Conservation (phyloP, 2,888 invertebrate species). For the Empis stercorea region DNA sequence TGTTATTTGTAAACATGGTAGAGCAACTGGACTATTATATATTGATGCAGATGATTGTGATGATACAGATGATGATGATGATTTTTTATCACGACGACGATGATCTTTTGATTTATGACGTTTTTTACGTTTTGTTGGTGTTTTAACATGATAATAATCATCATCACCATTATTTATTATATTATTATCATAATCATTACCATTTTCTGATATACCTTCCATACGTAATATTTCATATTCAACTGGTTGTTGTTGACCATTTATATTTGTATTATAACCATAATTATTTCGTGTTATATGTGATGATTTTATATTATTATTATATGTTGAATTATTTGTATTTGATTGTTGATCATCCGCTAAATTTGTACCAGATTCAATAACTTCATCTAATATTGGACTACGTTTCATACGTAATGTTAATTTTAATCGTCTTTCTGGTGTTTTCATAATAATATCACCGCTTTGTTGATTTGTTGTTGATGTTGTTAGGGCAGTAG, state of each 20-base stretch:
- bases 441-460: constrained; percentile 32
- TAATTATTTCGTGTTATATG: no score
- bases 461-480: constrained; percentile 2
- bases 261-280: constrained; percentile 10
- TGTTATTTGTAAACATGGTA: constrained; percentile 34
- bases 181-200: constrained; percentile 18
- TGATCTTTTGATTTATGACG: constrained; percentile 45
- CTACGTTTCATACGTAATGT: constrained; percentile 79
- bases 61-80: constrained; percentile 13
- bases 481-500: background rate
- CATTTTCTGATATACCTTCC: constrained; percentile 51
- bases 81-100: constrained; percentile 7
- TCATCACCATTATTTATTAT: constrained; percentile 3
- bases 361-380: constrained; percentile 59
- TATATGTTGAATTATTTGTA: background rate
- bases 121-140: constrained; percentile 38
- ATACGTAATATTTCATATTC: constrained; percentile 76
- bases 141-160: constrained; percentile 15
- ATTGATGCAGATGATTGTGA: constrained; percentile 10
- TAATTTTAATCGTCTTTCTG: constrained; percentile 50
- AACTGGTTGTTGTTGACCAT: constrained; percentile 34
- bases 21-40: constrained; percentile 32
- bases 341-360: constrained; percentile 10
- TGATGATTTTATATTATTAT: no score
- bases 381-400: constrained; percentile 70